Evolutionary conservation across 2,797 vertebrate species (phyloP).

Genomic region (Furcifer pardalis): DNA sequence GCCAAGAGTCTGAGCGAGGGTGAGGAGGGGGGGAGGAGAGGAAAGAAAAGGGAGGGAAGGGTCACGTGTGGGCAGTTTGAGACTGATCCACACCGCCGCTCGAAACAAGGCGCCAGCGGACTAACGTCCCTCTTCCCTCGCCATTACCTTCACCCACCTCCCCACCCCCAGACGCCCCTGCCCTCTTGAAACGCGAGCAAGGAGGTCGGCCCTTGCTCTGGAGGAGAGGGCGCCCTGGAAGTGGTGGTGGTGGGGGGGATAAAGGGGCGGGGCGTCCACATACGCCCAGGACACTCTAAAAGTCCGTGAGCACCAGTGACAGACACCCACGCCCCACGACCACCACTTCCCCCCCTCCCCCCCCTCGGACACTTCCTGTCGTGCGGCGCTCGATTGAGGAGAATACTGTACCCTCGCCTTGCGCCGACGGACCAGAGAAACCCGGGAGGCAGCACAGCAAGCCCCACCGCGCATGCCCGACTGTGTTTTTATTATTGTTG

Average conservation of each 20-base stretch:
- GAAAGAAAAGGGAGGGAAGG: too few species aligned
- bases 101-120: too few species aligned
- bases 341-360: too few species aligned
- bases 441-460: neutral
- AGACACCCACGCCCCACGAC: neutral
- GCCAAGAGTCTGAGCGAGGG: too few species aligned
- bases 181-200: neutral
- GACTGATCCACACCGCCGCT: too few species aligned
- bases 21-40: too few species aligned
- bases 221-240: too few species aligned
- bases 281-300: too few species aligned
- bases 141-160: neutral
- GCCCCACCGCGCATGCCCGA: slow-evolving; percentile 6
- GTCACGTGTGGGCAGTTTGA: too few species aligned
- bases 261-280: too few species aligned
- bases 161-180: too few species aligned
- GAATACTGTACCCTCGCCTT: neutral
- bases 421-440: neutral
- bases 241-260: neutral
- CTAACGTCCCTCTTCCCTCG: neutral
- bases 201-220: neutral
- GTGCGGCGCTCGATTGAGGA: neutral
- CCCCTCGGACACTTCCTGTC: neutral
- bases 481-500: too few species aligned
- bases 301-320: neutral